A percentile compares a stretch with the other conserved stretches of the same genome.
Evolutionary conservation across 2,797 vertebrate genomes (phyloP).

Genomic region (Trachops cirrhosus): DNA sequence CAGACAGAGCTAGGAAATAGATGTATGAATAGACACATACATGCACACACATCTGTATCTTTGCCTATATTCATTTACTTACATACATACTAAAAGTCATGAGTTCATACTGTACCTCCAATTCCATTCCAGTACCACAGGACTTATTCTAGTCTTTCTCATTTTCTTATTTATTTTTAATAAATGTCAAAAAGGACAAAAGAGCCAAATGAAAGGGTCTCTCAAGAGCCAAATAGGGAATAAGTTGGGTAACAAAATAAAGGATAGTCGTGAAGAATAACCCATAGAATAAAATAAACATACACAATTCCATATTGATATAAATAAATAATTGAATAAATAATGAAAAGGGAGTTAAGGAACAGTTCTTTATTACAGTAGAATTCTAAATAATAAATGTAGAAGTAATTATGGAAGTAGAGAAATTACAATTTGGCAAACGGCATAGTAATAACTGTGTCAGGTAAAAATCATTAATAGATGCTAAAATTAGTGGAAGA

Average conservation of each 20-base stretch:
- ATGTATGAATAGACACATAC: neutral
- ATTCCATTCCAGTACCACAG: neutral
- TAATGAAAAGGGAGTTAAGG: neutral
- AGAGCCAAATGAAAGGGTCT: neutral
- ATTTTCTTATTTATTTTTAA: neutral
- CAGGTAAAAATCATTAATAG: neutral
- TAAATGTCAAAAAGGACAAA: neutral
- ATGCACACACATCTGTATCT: neutral
- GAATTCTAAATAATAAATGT: neutral
- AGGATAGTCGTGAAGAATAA: neutral
- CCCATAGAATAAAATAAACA: neutral
- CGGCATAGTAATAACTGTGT: neutral
- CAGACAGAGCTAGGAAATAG: neutral
- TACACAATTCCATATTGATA: neutral
- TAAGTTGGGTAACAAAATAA: neutral
- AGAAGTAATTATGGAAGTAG: neutral
- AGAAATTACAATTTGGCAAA: neutral
- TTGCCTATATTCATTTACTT: neutral
- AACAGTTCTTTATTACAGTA: neutral
- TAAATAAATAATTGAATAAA: neutral
- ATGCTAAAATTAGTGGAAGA: neutral
- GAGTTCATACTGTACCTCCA: neutral
- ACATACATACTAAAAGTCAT: neutral
- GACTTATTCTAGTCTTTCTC: neutral
- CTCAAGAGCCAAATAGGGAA: neutral